Percentiles rank a stretch among this genome's conserved stretches.
phyloP scores from a whole-genome alignment of 1,140 invertebrate genomes.

The Polyergus mexicanus region DNA sequence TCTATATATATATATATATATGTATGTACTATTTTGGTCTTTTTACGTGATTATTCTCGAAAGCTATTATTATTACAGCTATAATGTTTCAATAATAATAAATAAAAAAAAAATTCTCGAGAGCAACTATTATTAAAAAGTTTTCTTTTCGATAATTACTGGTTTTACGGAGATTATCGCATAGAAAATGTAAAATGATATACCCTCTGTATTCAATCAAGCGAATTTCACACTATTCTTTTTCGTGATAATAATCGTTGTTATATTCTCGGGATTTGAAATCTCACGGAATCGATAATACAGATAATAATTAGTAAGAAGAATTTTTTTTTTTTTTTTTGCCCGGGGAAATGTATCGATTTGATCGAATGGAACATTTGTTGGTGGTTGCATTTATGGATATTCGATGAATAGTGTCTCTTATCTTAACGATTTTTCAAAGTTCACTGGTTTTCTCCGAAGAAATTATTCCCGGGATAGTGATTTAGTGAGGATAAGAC shows the following conservation, averaged over 20 bases:
- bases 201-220: background rate
- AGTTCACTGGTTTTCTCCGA: background rate
- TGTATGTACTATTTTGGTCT: background rate
- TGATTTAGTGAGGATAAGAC: slow-evolving; percentile 19
- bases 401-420: slow-evolving; percentile 24
- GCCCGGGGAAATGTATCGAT: slow-evolving; percentile 14
- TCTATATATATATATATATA: background rate
- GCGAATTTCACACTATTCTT: background rate
- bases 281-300: background rate
- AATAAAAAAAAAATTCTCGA: background rate
- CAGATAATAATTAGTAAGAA: background rate
- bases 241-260: background rate
- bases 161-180: background rate
- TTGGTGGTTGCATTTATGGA: slow-evolving; percentile 1
- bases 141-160: background rate
- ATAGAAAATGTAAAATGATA: background rate
- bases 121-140: background rate
- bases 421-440: slow-evolving; percentile 32
- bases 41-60: background rate
- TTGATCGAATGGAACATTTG: slow-evolving; percentile 7
- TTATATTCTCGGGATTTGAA: background rate
- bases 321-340: too few species aligned
- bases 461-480: slow-evolving; percentile 25
- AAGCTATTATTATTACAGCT: background rate
- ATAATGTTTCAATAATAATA: too few species aligned